Evolutionary conservation across 2,888 invertebrate genomes (phyloP), one percentile per base, ranked within the genome.

Genomic region (Tetheella fluctuosa): DNA sequence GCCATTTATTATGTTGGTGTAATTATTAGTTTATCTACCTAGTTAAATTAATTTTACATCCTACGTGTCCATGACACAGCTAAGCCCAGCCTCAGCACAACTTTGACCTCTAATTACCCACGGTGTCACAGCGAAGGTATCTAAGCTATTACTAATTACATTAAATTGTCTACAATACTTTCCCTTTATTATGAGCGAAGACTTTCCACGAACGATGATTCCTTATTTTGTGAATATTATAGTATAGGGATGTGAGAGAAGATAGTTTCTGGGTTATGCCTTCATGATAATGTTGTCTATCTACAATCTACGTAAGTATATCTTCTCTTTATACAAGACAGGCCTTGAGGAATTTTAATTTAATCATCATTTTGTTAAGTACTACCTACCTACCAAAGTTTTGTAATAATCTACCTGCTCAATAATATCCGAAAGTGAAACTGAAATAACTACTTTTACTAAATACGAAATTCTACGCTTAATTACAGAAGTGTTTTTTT

Each of bases 381-480:
- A n/a, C n/a, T n/a, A 6, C 6, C 25, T 25, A 25, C 3, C 2
- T 25, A 25, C 6, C 2, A 4, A 25, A 25, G 25, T 25, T 25
- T 25, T 25, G 25, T 25, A 34, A 34, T 34, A 34, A 34, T 5
- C 10, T 34, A 34, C 34, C 8, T 34, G 7, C 39, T 20, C 48
- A 48, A 20, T 48, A 48, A 1, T 8, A 7, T 34, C 13, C 13
- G 20, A 10, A 10, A 48, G 10, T 48, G 20, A 48, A 17, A 48
- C 48, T 48, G 48, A 48, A 48, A 48, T 48, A 48, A 48, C 48
- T 10, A 48, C 48, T 48, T 42, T 42, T 42, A 42, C 42, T 7
- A 42, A 7, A 52, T 30, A 8, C 23, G 25, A 52, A 52, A 52
- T 23, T 52, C 25, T 42, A 42, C 42, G 42, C 48, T 7, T 17